Evolutionary conservation across 1,140 invertebrate genomes (phyloP), one percentile per base, ranked within the genome.

Genomic region (Gryllus bimaculatus): DNA sequence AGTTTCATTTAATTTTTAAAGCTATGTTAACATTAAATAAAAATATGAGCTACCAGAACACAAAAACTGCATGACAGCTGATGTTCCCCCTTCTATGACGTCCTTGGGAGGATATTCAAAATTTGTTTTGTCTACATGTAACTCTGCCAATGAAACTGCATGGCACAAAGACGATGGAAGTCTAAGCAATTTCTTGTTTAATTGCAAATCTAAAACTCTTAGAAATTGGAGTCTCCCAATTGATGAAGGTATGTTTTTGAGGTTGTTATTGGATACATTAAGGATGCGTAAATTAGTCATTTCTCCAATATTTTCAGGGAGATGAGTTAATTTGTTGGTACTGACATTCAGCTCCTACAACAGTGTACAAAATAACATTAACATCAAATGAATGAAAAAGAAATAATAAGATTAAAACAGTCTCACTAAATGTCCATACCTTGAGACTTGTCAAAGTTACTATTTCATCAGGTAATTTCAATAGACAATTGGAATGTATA

Each of bases 401-500:
- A 73, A 79, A 75, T 79, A 8, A 8, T 5, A 1, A 20, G 21
- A 12, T 8, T 8, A 12, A 74, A 79, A 79, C 13, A 79, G 39
- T 48, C 47, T 4, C 26, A 39, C 26, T 2, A 39, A 39, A 39
- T 76, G 21, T 76, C 76, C 79, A 76, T 83, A 90, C 89, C 85
- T 89, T 89, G 73, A 93, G 86, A 82, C 90, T 92, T 81, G 85
- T 85, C 81, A 93, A 86, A 85, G 85, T 87, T 83, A 84, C 85
- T 82, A 93, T 91, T 79, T 91, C 89, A 74, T 88, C 85, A 79
- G 91, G 89, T 82, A 93, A 85, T 81, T 83, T 83, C 80, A 83
- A 86, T 83, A 95, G 90, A 82, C 89, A 87, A 88, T 96, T 96
- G 80, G 86, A 86, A 84, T 90, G 90, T 80, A 95, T 84, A 86